Conservation (phyloP, 2,797 vertebrate species). For the Moxostoma hubbsi region DNA sequence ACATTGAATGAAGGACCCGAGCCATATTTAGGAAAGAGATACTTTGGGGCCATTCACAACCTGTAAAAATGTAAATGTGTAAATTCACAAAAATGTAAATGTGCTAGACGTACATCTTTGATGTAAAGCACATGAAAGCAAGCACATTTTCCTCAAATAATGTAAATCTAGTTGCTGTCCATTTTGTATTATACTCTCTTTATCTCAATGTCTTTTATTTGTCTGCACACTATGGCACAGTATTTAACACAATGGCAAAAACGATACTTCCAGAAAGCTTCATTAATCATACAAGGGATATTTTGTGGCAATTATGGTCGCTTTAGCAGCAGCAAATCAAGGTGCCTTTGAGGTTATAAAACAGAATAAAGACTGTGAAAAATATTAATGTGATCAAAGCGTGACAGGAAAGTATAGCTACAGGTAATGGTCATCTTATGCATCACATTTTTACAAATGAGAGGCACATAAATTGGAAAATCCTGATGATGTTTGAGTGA, state of each 20-base stretch:
- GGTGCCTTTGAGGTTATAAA: constrained; percentile 60
- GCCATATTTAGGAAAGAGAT: not conserved
- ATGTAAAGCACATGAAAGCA: too few relatives aligned
- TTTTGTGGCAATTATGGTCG: constrained; percentile 72
- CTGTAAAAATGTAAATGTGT: too few relatives aligned
- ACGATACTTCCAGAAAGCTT: constrained; percentile 71
- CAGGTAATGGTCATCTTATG: constrained; percentile 7
- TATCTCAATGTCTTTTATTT: constrained; percentile 52
- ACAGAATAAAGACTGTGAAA: constrained; percentile 51
- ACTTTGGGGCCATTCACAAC: too few relatives aligned
- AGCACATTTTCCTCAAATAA: not conserved
- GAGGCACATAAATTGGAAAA: constrained; percentile 57
- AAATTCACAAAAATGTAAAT: too few relatives aligned
- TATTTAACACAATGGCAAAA: constrained; percentile 69
- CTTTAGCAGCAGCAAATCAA: constrained; percentile 63
- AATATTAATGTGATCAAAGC: constrained; percentile 39
- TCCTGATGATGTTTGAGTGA: constrained; percentile 70
- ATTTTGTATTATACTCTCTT: not conserved
- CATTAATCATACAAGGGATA: constrained; percentile 77
- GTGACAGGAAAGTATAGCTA: constrained; percentile 13
- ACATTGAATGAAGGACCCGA: not conserved
- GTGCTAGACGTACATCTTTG: too few relatives aligned
- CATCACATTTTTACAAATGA: constrained; percentile 1
- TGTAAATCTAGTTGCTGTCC: not conserved
- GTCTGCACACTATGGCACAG: constrained; percentile 63